Evolutionary conservation across 2,888 invertebrate genomes (phyloP), one percentile per base, ranked within the genome.

Genomic region (Holacanthella duospinosa): DNA sequence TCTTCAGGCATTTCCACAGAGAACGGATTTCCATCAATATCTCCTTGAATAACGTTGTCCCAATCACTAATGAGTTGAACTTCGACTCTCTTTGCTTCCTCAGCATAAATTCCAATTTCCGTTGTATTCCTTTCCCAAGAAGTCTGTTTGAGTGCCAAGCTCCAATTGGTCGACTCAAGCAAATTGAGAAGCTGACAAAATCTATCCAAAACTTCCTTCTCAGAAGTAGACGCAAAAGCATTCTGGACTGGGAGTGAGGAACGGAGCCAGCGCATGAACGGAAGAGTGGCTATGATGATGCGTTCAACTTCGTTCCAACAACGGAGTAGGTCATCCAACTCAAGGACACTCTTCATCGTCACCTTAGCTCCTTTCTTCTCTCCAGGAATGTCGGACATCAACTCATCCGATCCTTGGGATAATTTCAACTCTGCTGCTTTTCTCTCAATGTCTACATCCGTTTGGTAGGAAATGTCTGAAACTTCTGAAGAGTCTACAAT

Each of bases 241-340:
- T 68, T 67, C 53, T 65, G 68, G 16, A 71, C 66, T 44, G 63
- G 66, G 2, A 68, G 65, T 29, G 68, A 69, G n/a, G 64, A 61
- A 60, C 68, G 65, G 53, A 72, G 58, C 70, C 72, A 72, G 29
- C 68, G 43, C 4, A 71, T 63, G 43, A 70, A 72, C 4, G 72
- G 72, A 9, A 60, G 29, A 24, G 71, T 29, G 3, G 72, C 68
- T 2, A 68, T 64, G 6, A 72, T 48, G 3, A 67, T 29, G 9
- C 67, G 66, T 54, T 70, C 68, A 3, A 69, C 36, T 55, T 68
- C 64, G 25, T 54, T 28, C 48, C 65, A 63, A 54, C 67, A 69
- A 58, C 67, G 66, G 43, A 58, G 43, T 28, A 71, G 65, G 43
- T 68, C 68, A 36, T 66, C 67, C 12, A 60, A 28, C 56, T 21